Percentiles rank a stretch among this genome's conserved stretches.
Evolutionary conservation across 1,140 invertebrate species (phyloP).

Genomic region (Ceratosolen fusciceps): DNA sequence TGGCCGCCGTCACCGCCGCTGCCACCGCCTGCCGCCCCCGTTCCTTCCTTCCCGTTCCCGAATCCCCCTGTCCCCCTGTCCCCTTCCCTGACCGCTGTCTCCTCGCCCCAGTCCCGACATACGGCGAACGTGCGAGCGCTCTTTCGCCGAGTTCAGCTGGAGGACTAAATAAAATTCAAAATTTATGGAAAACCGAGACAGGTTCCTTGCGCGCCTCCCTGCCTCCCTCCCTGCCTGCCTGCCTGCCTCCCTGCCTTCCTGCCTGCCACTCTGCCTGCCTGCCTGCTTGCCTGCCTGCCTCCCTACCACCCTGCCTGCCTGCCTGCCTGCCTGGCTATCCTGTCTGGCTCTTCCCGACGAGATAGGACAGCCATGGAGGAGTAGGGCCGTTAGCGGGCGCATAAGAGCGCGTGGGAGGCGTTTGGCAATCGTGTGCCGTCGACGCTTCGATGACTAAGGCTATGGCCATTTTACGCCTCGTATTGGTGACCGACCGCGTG

Average conservation of each 20-base stretch:
- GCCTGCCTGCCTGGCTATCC: not conserved
- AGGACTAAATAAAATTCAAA: slow-evolving; percentile 65
- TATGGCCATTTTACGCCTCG: slow-evolving; percentile 5
- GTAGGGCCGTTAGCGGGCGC: slow-evolving; percentile 14
- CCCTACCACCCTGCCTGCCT: slow-evolving; percentile 30
- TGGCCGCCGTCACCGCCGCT: too few relatives aligned
- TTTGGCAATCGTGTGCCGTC: not conserved
- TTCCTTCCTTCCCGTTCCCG: not conserved
- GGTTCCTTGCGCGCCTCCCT: slow-evolving; percentile 42
- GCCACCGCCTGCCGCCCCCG: not conserved
- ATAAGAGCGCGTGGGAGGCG: slow-evolving; percentile 42
- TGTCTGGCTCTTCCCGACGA: not conserved
- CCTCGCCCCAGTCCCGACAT: too few relatives aligned
- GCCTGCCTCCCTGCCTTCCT: not conserved
- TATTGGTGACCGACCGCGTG: not conserved
- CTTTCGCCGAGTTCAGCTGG: slow-evolving; percentile 33
- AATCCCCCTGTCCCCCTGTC: too few relatives aligned
- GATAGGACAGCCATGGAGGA: slow-evolving; percentile 46
- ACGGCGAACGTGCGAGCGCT: not conserved
- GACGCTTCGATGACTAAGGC: not conserved
- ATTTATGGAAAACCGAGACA: slow-evolving; percentile 66
- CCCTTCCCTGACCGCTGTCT: too few relatives aligned
- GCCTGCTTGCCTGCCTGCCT: slow-evolving; percentile 36
- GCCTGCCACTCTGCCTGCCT: not conserved
- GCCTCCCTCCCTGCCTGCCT: not conserved